Evolutionary conservation across 2,797 vertebrate species (phyloP).

Genomic region (Chiroxiphia lanceolata): DNA sequence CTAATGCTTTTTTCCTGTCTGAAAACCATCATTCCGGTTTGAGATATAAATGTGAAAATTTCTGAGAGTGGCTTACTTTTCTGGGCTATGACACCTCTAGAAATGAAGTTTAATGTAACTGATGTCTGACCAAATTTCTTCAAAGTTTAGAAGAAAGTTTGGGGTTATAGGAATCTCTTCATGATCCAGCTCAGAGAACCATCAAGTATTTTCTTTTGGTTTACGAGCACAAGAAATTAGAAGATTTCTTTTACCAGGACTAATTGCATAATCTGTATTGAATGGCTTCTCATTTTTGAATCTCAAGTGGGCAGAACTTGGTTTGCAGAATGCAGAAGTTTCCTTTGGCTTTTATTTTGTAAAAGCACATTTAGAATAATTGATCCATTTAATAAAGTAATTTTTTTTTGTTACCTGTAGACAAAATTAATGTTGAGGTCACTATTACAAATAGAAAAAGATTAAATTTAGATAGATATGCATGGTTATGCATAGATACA

Average conservation of each 20-base stretch:
- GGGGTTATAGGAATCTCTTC: neutral
- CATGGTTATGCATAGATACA: neutral
- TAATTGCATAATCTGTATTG: neutral
- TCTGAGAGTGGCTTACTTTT: neutral
- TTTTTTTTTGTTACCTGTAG: neutral
- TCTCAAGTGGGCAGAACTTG: neutral
- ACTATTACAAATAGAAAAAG: neutral
- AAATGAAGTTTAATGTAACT: neutral
- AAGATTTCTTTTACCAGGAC: neutral
- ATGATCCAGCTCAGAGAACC: neutral
- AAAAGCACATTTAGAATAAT: neutral
- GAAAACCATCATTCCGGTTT: neutral
- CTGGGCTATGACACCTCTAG: neutral
- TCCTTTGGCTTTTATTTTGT: neutral
- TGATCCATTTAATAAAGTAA: neutral
- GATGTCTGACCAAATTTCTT: neutral
- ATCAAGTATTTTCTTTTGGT: neutral
- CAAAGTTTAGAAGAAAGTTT: neutral
- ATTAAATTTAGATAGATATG: neutral
- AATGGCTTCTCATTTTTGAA: neutral
- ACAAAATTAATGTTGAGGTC: neutral
- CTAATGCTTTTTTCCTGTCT: fast-evolving
- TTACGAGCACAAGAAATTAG: neutral
- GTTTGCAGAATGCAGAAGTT: neutral
- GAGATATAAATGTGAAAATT: neutral